Percentiles rank a stretch among this genome's conserved stretches.
Evolutionary conservation across 2,888 invertebrate genomes (phyloP).

Genomic region (Torymus tubicola): DNA sequence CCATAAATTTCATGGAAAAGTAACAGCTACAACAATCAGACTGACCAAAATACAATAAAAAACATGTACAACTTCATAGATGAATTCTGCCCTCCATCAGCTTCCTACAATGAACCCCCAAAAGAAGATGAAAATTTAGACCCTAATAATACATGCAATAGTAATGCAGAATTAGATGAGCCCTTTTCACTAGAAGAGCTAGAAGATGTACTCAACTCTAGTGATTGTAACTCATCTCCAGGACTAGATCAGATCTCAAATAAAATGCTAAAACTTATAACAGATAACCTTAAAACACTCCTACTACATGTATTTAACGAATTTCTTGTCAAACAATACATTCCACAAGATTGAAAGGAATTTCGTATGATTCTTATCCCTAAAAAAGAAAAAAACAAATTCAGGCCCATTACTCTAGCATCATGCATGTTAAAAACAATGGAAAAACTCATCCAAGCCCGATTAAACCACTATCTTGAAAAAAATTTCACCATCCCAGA

Average conservation of each 20-base stretch:
- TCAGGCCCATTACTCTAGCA: background rate
- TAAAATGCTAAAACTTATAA: conserved; percentile 7
- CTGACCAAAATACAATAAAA: no score
- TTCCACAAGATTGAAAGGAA: conserved; percentile 12
- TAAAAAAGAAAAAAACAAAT: no score
- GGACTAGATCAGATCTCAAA: conserved; percentile 20
- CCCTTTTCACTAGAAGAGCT: background rate
- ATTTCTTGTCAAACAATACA: background rate
- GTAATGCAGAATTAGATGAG: no score
- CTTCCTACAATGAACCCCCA: no score
- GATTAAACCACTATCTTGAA: background rate
- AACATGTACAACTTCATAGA: no score
- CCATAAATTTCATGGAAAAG: no score
- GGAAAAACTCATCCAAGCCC: conserved; percentile 15
- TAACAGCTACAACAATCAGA: no score
- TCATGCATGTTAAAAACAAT: conserved; percentile 4
- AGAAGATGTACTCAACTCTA: background rate
- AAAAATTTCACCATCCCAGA: background rate
- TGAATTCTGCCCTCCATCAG: no score
- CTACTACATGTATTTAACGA: background rate
- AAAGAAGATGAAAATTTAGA: background rate
- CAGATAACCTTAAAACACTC: background rate
- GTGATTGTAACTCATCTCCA: background rate
- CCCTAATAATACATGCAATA: background rate
- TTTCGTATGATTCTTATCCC: background rate